Percentiles rank a stretch among this genome's conserved stretches.
Conservation (phyloP, 2,113 vertebrate species). For the Pedionomus torquatus region DNA sequence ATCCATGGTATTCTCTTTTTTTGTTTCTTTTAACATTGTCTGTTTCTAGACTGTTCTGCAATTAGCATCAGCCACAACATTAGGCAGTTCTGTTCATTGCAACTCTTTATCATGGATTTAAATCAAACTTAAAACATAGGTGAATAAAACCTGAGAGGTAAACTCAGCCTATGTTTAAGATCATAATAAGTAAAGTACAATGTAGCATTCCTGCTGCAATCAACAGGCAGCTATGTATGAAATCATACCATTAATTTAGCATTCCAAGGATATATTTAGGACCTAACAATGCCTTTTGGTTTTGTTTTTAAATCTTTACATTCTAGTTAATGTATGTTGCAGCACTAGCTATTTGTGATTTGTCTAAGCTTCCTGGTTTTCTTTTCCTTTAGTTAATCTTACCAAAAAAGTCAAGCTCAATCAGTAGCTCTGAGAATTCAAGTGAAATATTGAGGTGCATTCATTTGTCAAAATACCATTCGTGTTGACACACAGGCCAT, state of each 20-base stretch:
- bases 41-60: not conserved
- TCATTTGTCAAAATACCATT: not conserved
- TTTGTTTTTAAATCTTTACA: not conserved
- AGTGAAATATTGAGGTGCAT: not conserved
- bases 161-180: not conserved
- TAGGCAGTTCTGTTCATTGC: not conserved
- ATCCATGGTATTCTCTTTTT: not conserved
- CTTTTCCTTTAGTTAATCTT: not conserved
- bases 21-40: not conserved
- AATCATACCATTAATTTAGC: not conserved
- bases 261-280: not conserved
- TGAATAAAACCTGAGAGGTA: not conserved
- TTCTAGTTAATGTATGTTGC: not conserved
- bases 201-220: not conserved
- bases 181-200: not conserved
- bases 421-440: not conserved
- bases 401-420: not conserved
- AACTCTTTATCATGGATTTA: not conserved
- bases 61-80: not conserved
- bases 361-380: not conserved
- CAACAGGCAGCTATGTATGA: not conserved
- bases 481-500: not conserved
- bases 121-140: not conserved
- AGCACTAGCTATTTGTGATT: not conserved
- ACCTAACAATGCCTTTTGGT: fast-evolving